phyloP scores from a whole-genome alignment of 1,140 invertebrate genomes.

The Drosophila pseudoobscura region DNA sequence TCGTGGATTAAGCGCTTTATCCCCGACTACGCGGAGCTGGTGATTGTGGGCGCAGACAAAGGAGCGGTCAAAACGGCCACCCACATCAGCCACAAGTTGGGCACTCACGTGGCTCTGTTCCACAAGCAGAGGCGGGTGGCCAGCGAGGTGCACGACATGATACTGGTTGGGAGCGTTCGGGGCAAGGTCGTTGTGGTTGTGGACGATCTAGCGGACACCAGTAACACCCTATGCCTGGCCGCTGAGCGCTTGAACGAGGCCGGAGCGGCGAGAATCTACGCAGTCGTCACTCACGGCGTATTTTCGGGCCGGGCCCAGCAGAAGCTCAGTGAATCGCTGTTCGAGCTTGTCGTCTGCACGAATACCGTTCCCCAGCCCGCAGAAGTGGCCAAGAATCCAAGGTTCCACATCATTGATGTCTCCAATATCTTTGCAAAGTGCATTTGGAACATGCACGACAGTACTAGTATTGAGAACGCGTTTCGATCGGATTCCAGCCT shows the following conservation, averaged over 20 bases:
- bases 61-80: conserved; percentile 12
- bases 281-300: conserved; percentile 19
- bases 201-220: conserved; percentile 28
- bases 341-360: conserved; percentile 14
- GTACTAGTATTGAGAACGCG: neutral
- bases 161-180: conserved; percentile 23
- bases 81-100: neutral
- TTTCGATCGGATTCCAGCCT: neutral
- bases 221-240: conserved; percentile 16
- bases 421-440: conserved; percentile 3
- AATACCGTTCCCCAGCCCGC: conserved; percentile 16
- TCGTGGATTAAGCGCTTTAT: conserved; percentile 19
- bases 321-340: conserved; percentile 2
- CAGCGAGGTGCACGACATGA: conserved; percentile 2
- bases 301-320: conserved; percentile 3
- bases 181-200: conserved; percentile 7
- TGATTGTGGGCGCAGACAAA: conserved; percentile 24
- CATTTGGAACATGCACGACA: conserved; percentile 14
- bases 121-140: conserved; percentile 6
- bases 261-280: conserved; percentile 13
- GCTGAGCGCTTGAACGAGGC: conserved; percentile 1
- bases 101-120: conserved; percentile 10
- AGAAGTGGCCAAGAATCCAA: neutral
- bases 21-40: conserved; percentile 1
- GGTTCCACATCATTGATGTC: conserved; percentile 17